A percentile compares a stretch with the other conserved stretches of the same genome.
phyloP scores from a whole-genome alignment of 2,113 vertebrate species.

The Xiphias gladius region DNA sequence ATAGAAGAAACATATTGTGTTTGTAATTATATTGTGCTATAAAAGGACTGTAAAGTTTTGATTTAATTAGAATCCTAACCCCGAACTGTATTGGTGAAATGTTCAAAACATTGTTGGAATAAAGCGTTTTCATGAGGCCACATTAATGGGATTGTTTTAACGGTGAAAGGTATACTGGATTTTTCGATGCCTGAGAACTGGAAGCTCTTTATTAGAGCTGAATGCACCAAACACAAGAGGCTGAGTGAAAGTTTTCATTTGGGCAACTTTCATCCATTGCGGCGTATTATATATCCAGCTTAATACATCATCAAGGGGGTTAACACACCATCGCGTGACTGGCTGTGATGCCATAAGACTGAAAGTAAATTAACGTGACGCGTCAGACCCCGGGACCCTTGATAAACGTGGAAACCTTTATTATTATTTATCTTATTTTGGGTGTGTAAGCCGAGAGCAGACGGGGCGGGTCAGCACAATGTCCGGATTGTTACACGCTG shows the following conservation, averaged over 20 bases:
- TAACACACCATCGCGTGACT: slow-evolving; percentile 79
- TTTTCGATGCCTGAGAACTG: slow-evolving; percentile 36
- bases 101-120: neutral
- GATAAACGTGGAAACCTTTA: slow-evolving; percentile 77
- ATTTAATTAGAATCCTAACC: slow-evolving; percentile 30
- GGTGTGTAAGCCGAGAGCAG: slow-evolving; percentile 82
- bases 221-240: slow-evolving; percentile 53
- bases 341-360: slow-evolving; percentile 79
- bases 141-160: slow-evolving; percentile 51
- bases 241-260: slow-evolving; percentile 67
- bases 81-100: slow-evolving; percentile 11
- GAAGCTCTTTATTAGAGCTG: slow-evolving; percentile 50
- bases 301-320: slow-evolving; percentile 80
- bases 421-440: slow-evolving; percentile 88
- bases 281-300: slow-evolving; percentile 74
- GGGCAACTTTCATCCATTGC: slow-evolving; percentile 68
- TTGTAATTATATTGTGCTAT: slow-evolving; percentile 40
- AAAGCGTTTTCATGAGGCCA: slow-evolving; percentile 29
- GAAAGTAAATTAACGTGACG: slow-evolving; percentile 73
- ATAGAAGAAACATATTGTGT: slow-evolving; percentile 11
- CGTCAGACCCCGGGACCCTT: slow-evolving; percentile 59
- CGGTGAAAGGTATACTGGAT: slow-evolving; percentile 14
- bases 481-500: slow-evolving; percentile 79
- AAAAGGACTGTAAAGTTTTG: slow-evolving; percentile 18
- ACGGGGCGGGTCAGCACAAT: slow-evolving; percentile 74